Evolutionary conservation across 2,113 vertebrate species (phyloP).

Genomic region (Pitta sordida): DNA sequence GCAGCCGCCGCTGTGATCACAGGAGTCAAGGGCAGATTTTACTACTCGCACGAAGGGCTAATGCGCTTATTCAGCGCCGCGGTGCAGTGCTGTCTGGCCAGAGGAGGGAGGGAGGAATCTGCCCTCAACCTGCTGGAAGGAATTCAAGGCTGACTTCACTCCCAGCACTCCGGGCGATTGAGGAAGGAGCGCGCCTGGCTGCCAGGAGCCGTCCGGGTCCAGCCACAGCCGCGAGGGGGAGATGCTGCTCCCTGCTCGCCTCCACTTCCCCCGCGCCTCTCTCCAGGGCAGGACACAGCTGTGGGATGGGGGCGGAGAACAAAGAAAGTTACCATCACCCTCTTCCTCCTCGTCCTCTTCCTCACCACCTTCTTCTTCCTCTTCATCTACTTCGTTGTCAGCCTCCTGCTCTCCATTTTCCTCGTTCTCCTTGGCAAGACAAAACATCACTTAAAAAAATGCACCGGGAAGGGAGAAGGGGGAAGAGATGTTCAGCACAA

Average conservation of each 20-base stretch:
- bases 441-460: slow-evolving; percentile 57
- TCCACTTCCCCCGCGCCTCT: accelerated
- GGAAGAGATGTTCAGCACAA: slow-evolving; percentile 11
- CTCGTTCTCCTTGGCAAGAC: slow-evolving; percentile 74
- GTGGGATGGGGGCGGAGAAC: accelerated
- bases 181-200: not conserved
- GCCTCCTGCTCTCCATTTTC: slow-evolving; percentile 81
- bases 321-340: slow-evolving; percentile 73
- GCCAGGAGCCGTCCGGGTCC: accelerated
- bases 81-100: not conserved
- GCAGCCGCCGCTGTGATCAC: accelerated
- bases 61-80: not conserved
- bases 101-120: slow-evolving; percentile 40
- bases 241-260: not conserved
- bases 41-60: not conserved
- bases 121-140: slow-evolving; percentile 38
- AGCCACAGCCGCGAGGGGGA: not conserved
- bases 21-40: slow-evolving; percentile 22
- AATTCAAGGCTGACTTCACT: slow-evolving; percentile 35
- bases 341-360: slow-evolving; percentile 80
- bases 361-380: slow-evolving; percentile 80
- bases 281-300: accelerated
- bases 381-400: slow-evolving; percentile 81
- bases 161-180: accelerated
- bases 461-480: slow-evolving; percentile 22